Evolutionary conservation across 2,888 invertebrate genomes (phyloP), one percentile per base, ranked within the genome.

Genomic region (Lepidochrysops patricia): DNA sequence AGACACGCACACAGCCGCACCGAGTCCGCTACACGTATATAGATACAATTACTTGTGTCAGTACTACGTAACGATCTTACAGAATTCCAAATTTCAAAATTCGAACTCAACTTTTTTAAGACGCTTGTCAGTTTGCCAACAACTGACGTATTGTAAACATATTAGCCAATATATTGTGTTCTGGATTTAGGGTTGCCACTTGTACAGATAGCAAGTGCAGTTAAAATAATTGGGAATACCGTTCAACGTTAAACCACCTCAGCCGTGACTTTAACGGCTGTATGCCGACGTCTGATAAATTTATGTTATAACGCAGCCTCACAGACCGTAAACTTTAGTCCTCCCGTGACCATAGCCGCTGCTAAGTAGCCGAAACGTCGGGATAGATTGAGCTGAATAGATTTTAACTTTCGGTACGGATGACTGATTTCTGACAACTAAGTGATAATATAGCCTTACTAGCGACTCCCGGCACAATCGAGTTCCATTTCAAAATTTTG

Each of bases 11-110:
- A 19, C 34, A 27, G 2, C 9, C 19, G 58, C 49, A 62, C 48
- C 34, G 56, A n/a, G 34, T 56, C 57, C 43, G 35, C 43, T 58
- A 61, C 63, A 64, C 59, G 61, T 27, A 62, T 62, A 62, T 63
- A 62, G 63, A 67, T n/a, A n/a, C 67, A 67, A 68, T 68, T 64
- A 64, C 64, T 61, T 54, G 65, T 64, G 66, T 67, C 65, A 56
- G 66, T 65, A 59, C 52, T 59, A 59, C 58, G 66, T 66, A 68
- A 69, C 68, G 70, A 73, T 69, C 68, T 70, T 71, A 67, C 63
- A 67, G 67, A 66, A 70, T 70, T 68, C 65, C 58, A 68, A 68
- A 65, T 62, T 64, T 67, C 60, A 68, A 68, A 65, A 63, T 63
- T 66, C 60, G 26, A 60, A 63, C 58, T 61, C 62, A 60, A 60